Conservation (phyloP, 2,113 vertebrate species). For the Hemichromis elongatus region DNA sequence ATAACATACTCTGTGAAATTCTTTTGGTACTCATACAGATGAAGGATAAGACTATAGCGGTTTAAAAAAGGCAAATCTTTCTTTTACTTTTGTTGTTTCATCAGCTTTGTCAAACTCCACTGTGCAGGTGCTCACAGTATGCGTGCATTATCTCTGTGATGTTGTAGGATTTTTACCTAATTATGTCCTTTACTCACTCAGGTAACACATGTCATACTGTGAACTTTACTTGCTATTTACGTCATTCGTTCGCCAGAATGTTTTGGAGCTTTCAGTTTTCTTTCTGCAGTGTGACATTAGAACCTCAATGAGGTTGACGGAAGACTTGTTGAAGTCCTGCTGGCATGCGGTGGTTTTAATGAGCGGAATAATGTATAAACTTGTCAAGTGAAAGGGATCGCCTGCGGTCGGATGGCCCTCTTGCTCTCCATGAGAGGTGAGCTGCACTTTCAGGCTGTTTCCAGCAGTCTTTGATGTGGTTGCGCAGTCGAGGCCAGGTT, state of each 20-base stretch:
- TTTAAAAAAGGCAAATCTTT: neutral
- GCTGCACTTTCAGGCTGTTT: slow-evolving; percentile 47
- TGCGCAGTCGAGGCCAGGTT: slow-evolving; percentile 22
- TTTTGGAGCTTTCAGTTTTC: neutral
- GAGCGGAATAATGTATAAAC: slow-evolving; percentile 90
- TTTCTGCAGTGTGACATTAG: neutral
- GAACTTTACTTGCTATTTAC: neutral
- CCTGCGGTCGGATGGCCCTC: slow-evolving; percentile 79
- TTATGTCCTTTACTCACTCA: neutral
- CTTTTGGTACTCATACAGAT: neutral
- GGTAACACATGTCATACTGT: neutral
- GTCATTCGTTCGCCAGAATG: neutral
- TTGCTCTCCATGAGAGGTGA: slow-evolving; percentile 79
- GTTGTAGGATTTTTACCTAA: neutral
- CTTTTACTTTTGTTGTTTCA: neutral
- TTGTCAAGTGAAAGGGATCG: slow-evolving; percentile 86
- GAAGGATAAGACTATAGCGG: neutral
- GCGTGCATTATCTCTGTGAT: neutral
- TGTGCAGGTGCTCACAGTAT: neutral
- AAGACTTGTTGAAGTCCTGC: slow-evolving; percentile 82
- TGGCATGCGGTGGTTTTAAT: slow-evolving; percentile 82
- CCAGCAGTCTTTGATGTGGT: slow-evolving; percentile 54
- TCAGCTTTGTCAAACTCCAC: neutral
- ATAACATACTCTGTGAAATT: neutral
- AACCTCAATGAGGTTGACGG: slow-evolving; percentile 33